phyloP scores from a whole-genome alignment of 1,140 invertebrate species.

The Sarcophaga bullata region DNA sequence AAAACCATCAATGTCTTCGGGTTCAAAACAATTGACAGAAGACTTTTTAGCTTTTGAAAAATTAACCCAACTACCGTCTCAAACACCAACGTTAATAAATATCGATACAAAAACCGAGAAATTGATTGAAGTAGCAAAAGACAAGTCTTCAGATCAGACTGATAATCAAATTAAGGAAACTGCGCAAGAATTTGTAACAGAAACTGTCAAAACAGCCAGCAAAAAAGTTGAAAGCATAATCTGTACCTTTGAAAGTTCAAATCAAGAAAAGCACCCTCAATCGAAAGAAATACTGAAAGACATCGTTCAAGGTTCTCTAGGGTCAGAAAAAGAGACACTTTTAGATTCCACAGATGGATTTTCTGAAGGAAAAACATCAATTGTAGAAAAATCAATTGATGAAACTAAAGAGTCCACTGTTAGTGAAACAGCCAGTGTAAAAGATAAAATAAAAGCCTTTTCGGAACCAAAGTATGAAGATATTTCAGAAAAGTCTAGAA shows the following conservation, averaged over 20 bases:
- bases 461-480: constrained; percentile 31
- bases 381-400: neutral
- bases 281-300: neutral
- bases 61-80: constrained; percentile 55
- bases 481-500: neutral
- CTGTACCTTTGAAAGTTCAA: constrained; percentile 26
- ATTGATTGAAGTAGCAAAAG: constrained; percentile 59
- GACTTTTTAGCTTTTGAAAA: constrained; percentile 61
- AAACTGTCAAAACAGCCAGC: constrained; percentile 40
- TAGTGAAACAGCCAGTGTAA: neutral
- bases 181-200: constrained; percentile 34
- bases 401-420: constrained; percentile 17
- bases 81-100: constrained; percentile 35
- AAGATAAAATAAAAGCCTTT: constrained; percentile 32
- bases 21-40: constrained; percentile 52
- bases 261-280: neutral
- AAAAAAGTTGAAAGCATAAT: constrained; percentile 38
- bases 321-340: neutral
- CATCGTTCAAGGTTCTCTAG: constrained; percentile 10
- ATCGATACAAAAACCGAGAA: constrained; percentile 53
- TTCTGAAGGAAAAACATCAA: neutral
- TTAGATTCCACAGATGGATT: neutral
- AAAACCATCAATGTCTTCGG: neutral
- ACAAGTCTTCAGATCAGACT: constrained; percentile 47
- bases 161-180: neutral